Evolutionary conservation across 2,888 invertebrate genomes (phyloP).

Genomic region (Anagyrus pseudococci): DNA sequence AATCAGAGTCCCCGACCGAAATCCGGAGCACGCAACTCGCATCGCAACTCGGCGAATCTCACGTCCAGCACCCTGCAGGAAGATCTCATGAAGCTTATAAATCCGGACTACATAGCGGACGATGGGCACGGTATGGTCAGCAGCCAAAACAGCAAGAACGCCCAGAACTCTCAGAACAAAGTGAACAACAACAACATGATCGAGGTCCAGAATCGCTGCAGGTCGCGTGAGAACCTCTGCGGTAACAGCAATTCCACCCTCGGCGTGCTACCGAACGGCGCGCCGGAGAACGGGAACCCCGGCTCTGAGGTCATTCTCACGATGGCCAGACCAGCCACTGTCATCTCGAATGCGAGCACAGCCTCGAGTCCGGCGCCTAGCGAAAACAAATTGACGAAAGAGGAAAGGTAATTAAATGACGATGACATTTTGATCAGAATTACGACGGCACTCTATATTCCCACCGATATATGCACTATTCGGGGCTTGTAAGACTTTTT

Average conservation of each 20-base stretch:
- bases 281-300: conserved; percentile 56
- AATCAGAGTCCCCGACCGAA: conserved; percentile 70
- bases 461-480: too few species aligned
- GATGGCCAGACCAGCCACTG: conserved; percentile 72
- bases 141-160: conserved; percentile 54
- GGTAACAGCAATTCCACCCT: conserved; percentile 55
- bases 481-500: too few species aligned
- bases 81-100: conserved; percentile 85
- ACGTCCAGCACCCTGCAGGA: conserved; percentile 76
- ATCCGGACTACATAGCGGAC: conserved; percentile 70
- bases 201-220: conserved; percentile 58
- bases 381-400: conserved; percentile 67
- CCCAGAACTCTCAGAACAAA: conserved; percentile 55
- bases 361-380: conserved; percentile 66
- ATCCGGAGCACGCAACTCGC: conserved; percentile 67
- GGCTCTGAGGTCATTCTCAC: conserved; percentile 69
- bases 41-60: conserved; percentile 69
- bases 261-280: conserved; percentile 54
- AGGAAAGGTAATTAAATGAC: conserved; percentile 62
- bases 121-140: conserved; percentile 53
- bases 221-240: conserved; percentile 61
- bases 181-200: conserved; percentile 54
- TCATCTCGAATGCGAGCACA: conserved; percentile 71
- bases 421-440: too few species aligned
- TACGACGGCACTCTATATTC: too few species aligned